Evolutionary conservation across 2,797 vertebrate genomes (phyloP), one percentile per base, ranked within the genome.

Genomic region (Borostomias antarcticus): DNA sequence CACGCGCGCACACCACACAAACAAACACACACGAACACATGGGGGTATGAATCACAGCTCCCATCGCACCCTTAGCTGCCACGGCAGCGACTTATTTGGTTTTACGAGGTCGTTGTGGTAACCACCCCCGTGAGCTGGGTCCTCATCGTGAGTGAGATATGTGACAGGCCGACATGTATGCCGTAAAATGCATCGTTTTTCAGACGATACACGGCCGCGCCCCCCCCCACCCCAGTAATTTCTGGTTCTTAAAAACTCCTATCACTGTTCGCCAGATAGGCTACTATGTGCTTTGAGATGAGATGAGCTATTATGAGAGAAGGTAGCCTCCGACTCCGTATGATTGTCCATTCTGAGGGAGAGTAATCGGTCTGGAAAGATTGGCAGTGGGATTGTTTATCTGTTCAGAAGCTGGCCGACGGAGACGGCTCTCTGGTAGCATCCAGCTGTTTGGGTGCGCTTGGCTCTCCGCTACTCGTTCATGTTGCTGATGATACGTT

Each of bases 11-110:
- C 37, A 45, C 32, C n/a, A 53, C 25, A 30, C 60, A n/a, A 1
- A 33, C 60, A 37, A 21, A 52, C 30, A 61, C 37, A 47, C 26
- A 62, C 59, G 32, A 25, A 32, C 15, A 13, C 7, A 19, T 8
- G 5, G 3, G 59, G 64, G 6, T 40, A 51, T 45, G 26, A 29
- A 60, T 43, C 15, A n/a, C 21, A 29, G 7, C 37, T n/a, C 56
- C n/a, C 26, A 5, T 11, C n/a, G 7, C 52, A 35, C 33, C 23
- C 19, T 40, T 25, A 67, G 54, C 1, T 74, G 57, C 43, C n/a
- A 47, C 9, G 61, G 45, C 66, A 73, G 30, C 70, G 75, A 74
- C 69, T 71, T 72, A 50, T 81, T 74, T 75, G 66, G 56, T 76
- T 45, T 48, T 66, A 71, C 79, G 33, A 51, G 47, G n/a, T 58